These are phyloP conservation scores for Podilymbus podiceps DNA, from an alignment of 2,113 vertebrate genomes.

Conservation along the genomic window DNA sequence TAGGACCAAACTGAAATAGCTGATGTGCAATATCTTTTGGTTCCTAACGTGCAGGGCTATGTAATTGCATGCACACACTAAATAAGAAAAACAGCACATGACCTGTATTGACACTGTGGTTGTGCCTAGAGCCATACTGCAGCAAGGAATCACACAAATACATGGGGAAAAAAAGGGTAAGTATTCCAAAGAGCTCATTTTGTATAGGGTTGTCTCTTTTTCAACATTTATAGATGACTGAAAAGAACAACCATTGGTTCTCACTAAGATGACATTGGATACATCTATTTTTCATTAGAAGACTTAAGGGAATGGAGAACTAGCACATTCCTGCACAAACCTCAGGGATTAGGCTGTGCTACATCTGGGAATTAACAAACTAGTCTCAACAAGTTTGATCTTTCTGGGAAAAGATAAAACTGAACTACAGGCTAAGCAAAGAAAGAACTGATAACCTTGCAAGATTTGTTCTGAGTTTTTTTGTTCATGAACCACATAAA, in stretches of 20 bases:
- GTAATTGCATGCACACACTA: background rate
- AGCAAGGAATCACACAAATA: background rate
- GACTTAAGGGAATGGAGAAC: slow-evolving; percentile 58
- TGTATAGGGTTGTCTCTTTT: background rate
- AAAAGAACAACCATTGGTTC: slow-evolving; percentile 32
- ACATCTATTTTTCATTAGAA: slow-evolving; percentile 62
- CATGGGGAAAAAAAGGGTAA: background rate
- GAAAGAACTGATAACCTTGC: slow-evolving; percentile 68
- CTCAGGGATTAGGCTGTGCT: slow-evolving; percentile 69
- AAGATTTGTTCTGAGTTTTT: slow-evolving; percentile 49
- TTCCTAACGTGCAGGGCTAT: slow-evolving; percentile 31
- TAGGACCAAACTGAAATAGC: background rate
- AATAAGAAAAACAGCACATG: slow-evolving; percentile 26
- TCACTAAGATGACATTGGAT: slow-evolving; percentile 30
- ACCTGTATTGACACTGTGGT: slow-evolving; percentile 31
- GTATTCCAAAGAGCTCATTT: background rate
- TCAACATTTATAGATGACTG: slow-evolving; percentile 1
- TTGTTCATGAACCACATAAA: slow-evolving; percentile 57
- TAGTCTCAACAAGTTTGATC: slow-evolving; percentile 71
- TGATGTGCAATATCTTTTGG: slow-evolving; percentile 26
- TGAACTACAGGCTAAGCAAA: slow-evolving; percentile 67
- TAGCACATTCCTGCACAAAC: slow-evolving; percentile 72
- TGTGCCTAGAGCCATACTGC: slow-evolving; percentile 29
- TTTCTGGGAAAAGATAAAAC: slow-evolving; percentile 69
- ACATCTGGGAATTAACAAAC: slow-evolving; percentile 70